Conservation (phyloP, 2,113 vertebrate genomes). For the Mola mola region DNA sequence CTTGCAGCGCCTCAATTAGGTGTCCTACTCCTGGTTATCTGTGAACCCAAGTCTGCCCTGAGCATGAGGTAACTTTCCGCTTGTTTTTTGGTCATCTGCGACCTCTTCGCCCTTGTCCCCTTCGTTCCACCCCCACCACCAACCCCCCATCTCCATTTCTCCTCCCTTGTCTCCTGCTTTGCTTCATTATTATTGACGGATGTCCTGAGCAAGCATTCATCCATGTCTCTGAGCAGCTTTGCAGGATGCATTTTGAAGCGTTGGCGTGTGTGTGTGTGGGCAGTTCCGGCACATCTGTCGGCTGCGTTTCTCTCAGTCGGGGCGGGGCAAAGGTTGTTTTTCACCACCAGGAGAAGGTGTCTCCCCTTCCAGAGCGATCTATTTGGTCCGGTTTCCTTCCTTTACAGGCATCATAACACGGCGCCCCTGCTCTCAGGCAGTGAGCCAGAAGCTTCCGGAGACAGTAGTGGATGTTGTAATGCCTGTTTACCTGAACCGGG, state of each 20-base stretch:
- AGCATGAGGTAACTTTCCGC: constrained; percentile 72
- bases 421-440: constrained; percentile 64
- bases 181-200: constrained; percentile 80
- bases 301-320: constrained; percentile 73
- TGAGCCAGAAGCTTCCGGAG: constrained; percentile 67
- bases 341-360: constrained; percentile 74
- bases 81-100: constrained; percentile 66
- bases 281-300: constrained; percentile 84
- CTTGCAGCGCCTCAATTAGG: constrained; percentile 19
- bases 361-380: constrained; percentile 62
- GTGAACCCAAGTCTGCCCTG: constrained; percentile 24
- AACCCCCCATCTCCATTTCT: constrained; percentile 18
- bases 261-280: constrained; percentile 15
- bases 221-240: constrained; percentile 65
- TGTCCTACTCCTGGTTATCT: constrained; percentile 6
- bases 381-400: constrained; percentile 76
- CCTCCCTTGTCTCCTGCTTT: constrained; percentile 62
- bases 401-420: constrained; percentile 61
- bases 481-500: constrained; percentile 13
- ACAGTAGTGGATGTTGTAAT: constrained; percentile 31
- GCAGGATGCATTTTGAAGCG: constrained; percentile 65
- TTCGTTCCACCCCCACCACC: constrained; percentile 27
- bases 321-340: constrained; percentile 76
- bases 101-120: constrained; percentile 46
- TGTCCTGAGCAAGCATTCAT: constrained; percentile 80